Evolutionary conservation across 1,140 invertebrate genomes (phyloP), one percentile per base, ranked within the genome.

Genomic region (Plectrocnemia conspersa): DNA sequence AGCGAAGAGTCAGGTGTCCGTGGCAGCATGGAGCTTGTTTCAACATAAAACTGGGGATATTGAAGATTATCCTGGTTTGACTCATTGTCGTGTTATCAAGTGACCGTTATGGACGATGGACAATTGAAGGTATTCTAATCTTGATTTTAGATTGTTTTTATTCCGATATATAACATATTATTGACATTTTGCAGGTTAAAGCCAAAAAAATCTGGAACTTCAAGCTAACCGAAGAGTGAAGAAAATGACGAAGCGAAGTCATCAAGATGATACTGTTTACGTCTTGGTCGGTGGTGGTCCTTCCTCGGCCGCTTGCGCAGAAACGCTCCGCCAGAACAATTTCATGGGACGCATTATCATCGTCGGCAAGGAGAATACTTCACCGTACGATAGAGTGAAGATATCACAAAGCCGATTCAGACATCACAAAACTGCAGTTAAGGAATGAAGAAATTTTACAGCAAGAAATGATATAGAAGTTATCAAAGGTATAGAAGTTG

Each of bases 11-110:
- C 0, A 78, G 93, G 41, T 98, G 95, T 72, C 93, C 90, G 0
- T 97, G 92, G 91, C 95, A n/a, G n/a, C n/a, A 98, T 70, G 95
- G 94, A 1, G 94, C 94, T 13, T 97, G 93, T 68, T 98, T 97
- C 66, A 90, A 87, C 67, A 77, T 91, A 83, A 84, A 63, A 95
- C 86, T n/a, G 92, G 88, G 53, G 91, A 96, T 64, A 92, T 93
- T 66, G 89, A 94, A 77, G 89, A 95, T 68, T 92, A 88, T 68
- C 88, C 91, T 49, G 92, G 93, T 6, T 96, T 47, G 92, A 97
- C 69, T 89, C 88, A 40, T 64, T 97, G 57, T 91, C 91, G 2
- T 88, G 85, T 64, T 94, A 87, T 69, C 77, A 84, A 72, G 83
- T 86, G 3, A 77, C 79, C 7, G 75, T 88, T 1, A 69, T 78